Evolutionary conservation across 2,113 vertebrate genomes (phyloP), one percentile per base, ranked within the genome.

Genomic region (Mionectes macconnelli): DNA sequence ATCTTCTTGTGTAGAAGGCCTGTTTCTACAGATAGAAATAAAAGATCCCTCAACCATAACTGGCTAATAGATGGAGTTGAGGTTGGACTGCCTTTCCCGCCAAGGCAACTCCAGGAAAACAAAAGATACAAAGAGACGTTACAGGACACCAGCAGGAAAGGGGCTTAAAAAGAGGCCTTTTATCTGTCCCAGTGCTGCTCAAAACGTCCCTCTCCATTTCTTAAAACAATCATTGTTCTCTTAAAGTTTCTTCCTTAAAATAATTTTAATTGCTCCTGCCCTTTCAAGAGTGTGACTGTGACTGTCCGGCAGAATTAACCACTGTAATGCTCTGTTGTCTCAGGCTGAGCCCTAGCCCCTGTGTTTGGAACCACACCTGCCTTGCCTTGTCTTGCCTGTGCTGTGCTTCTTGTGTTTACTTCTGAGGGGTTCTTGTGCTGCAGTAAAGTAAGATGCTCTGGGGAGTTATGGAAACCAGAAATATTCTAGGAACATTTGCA

Each of bases 211-310:
- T 73, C 45, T 66, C 19, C n/a, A 69, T 87, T 56, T 62, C n/a
- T 62, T 53, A 62, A 57, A 53, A 15, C 6, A 74, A 10, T 49
- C 0, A 2, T 49, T 62, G 28, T 55, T 84, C 49, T 70, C 20
- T n/a, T n/a, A n/a, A n/a, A 37, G 45, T 82, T 80, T 84, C 60
- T 31, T 62, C n/a, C 31, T 94, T 69, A 74, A 74, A 87, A 59
- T 25, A 64, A 42, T 35, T 87, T 77, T 6, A 30, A 12, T 55
- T 82, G 23, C 14, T 62, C 15, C 47, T 60, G 20, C 23, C 53
- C 17, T 49, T 19, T 15, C 72, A 47, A 21, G n/a, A 52, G 4
- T n/a, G n/a, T 64, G 74, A 52, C 44, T 45, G 44, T 45, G 18
- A 45, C 44, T 45, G 16, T 55, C 25, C 27, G 59, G 14, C 50